A percentile compares a stretch with the other conserved stretches of the same genome.
These are phyloP conservation scores for Tryphoninae sp. DNA, from an alignment of 2,888 invertebrate genomes.

Conservation along the genomic window DNA sequence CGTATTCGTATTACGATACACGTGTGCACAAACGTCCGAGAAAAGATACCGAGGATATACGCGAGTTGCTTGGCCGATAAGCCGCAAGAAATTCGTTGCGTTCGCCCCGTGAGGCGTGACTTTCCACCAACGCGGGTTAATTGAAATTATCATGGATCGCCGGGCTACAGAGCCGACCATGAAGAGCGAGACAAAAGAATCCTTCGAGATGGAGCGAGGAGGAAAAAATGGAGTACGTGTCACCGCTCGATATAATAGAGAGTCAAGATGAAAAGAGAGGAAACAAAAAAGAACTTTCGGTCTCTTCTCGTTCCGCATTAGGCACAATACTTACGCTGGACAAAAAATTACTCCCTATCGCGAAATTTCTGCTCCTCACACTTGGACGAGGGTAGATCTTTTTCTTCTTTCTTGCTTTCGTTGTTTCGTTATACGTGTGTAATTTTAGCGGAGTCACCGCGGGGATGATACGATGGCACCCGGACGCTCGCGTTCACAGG, in stretches of 20 bases:
- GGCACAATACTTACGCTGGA: neutral
- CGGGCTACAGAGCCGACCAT: neutral
- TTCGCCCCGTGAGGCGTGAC: slow-evolving; percentile 15
- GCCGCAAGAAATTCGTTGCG: slow-evolving; percentile 31
- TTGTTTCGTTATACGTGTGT: neutral
- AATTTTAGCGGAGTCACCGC: slow-evolving; percentile 47
- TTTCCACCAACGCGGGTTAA: slow-evolving; percentile 31
- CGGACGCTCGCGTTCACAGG: slow-evolving; percentile 44
- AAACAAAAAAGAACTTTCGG: neutral
- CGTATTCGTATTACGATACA: neutral
- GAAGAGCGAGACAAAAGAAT: slow-evolving; percentile 11
- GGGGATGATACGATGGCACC: slow-evolving; percentile 57
- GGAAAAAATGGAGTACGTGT: slow-evolving; percentile 1
- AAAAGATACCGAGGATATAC: neutral
- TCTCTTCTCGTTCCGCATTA: neutral
- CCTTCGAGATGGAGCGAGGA: neutral
- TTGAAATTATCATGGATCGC: slow-evolving; percentile 47
- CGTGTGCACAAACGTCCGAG: neutral
- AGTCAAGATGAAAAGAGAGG: neutral
- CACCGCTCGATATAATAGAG: slow-evolving; percentile 1
- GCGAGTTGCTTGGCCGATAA: slow-evolving; percentile 15
- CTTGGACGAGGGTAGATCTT: neutral
- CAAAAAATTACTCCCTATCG: neutral
- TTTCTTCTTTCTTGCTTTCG: slow-evolving; percentile 1
- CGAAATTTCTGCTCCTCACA: neutral